These are phyloP conservation scores for Halesus radiatus DNA, from an alignment of 1,140 invertebrate species.

Conservation along the genomic window DNA sequence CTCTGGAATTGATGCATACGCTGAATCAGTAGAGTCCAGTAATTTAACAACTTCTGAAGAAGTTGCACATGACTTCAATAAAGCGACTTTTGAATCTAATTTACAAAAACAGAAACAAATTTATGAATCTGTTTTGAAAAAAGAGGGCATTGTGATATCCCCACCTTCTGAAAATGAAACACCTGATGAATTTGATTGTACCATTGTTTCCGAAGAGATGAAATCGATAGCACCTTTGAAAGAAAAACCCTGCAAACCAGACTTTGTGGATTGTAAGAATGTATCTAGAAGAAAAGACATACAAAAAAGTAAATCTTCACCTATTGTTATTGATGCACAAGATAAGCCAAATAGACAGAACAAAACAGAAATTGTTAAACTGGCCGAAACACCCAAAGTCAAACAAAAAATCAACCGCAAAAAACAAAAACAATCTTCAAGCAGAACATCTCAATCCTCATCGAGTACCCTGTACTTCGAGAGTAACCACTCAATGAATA, in stretches of 20 bases:
- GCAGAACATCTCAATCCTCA: not conserved
- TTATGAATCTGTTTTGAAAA: too few relatives aligned
- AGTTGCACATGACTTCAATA: too few relatives aligned
- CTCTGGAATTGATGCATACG: not conserved
- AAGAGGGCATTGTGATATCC: too few relatives aligned
- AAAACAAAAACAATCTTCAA: not conserved
- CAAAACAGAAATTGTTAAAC: not conserved
- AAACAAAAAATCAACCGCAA: not conserved
- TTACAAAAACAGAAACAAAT: too few relatives aligned
- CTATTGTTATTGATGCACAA: constrained; percentile 11
- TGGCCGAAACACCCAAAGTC: not conserved
- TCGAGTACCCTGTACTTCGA: not conserved
- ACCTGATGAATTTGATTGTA: too few relatives aligned
- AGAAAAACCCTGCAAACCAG: not conserved
- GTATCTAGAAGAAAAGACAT: constrained; percentile 1
- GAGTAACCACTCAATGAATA: not conserved
- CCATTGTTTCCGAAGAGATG: not conserved
- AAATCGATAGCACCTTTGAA: not conserved
- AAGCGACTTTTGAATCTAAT: too few relatives aligned
- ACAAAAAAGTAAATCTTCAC: constrained; percentile 25
- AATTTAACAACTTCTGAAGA: too few relatives aligned
- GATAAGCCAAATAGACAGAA: not conserved
- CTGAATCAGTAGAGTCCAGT: not conserved
- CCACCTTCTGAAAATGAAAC: too few relatives aligned
- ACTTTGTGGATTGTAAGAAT: not conserved